Evolutionary conservation across 1,140 invertebrate species (phyloP).

Genomic region (Charaxes varanes): DNA sequence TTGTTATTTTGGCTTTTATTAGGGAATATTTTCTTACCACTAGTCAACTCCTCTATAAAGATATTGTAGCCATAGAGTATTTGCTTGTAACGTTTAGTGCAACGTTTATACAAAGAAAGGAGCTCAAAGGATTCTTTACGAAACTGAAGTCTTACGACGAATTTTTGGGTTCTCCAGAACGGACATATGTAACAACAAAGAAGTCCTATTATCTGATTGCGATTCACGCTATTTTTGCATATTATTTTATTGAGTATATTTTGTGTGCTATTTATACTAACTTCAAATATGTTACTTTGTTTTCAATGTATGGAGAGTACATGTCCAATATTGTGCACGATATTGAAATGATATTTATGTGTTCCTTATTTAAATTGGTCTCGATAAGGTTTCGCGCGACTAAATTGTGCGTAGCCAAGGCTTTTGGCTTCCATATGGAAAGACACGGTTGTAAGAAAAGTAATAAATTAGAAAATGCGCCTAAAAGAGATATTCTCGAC

Average conservation of each 20-base stretch:
- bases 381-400: conserved; percentile 25
- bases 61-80: conserved; percentile 22
- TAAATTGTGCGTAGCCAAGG: conserved; percentile 33
- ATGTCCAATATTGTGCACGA: conserved; percentile 12
- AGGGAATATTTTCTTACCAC: background rate
- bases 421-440: conserved; percentile 13
- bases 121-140: conserved; percentile 23
- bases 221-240: conserved; percentile 3
- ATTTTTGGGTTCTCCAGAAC: conserved; percentile 28
- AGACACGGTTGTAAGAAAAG: conserved; percentile 11
- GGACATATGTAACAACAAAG: conserved; percentile 6
- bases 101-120: conserved; percentile 20
- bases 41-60: conserved; percentile 19
- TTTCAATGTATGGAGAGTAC: background rate
- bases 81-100: conserved; percentile 21
- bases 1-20: background rate
- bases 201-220: conserved; percentile 1
- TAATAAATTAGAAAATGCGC: conserved; percentile 26
- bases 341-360: conserved; percentile 22
- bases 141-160: conserved; percentile 29
- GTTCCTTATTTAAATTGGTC: conserved; percentile 14
- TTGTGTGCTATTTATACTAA: background rate
- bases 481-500: conserved; percentile 26
- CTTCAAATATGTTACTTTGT: background rate
- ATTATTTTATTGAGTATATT: conserved; percentile 6